Evolutionary conservation across 1,140 invertebrate species (phyloP), one percentile per base, ranked within the genome.

Genomic region (Halotydeus destructor): DNA sequence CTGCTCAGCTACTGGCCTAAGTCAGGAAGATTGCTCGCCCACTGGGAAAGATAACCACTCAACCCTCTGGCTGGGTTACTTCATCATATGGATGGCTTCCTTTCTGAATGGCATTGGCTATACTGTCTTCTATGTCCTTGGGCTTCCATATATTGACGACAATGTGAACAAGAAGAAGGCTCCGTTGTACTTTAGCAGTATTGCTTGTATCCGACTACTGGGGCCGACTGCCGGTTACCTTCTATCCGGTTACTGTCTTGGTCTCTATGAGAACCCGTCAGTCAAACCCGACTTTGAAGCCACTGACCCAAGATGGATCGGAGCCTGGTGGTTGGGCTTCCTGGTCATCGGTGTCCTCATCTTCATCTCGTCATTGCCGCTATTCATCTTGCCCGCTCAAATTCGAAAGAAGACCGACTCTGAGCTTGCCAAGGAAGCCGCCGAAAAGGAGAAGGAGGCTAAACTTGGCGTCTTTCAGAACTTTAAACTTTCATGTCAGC

Each of bases 251-350:
- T 38, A 46, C 23, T 45, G 35, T 26, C 34, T 54, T 2, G 32
- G 44, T n/a, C 44, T 38, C 11, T 52, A 53, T 32, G 53, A 54
- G 43, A 49, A 53, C 48, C 53, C 51, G 6, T 49, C 38, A 16
- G 22, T 40, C 49, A 42, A 21, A 26, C 25, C 22, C 6, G 18
- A 28, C 9, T 16, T 21, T 25, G n/a, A 24, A 27, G n/a, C 27
- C 22, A 28, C 34, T 28, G 16, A 37, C 25, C 60, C 62, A 0
- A 48, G 58, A n/a, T 65, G 58, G 60, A 54, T 63, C 3, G 61
- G 62, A 38, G 60, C 57, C 0, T 64, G 60, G 60, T 64, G 79
- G 79, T 19, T 80, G 9, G 53, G 53, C 11, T 55, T 52, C 36
- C 30, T 55, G 4, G 40, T 55, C 5, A 19, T 54, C 5, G 53